A percentile compares a stretch with the other conserved stretches of the same genome.
Conservation (phyloP, 2,888 invertebrate genomes). For the Macrosiphum euphorbiae region DNA sequence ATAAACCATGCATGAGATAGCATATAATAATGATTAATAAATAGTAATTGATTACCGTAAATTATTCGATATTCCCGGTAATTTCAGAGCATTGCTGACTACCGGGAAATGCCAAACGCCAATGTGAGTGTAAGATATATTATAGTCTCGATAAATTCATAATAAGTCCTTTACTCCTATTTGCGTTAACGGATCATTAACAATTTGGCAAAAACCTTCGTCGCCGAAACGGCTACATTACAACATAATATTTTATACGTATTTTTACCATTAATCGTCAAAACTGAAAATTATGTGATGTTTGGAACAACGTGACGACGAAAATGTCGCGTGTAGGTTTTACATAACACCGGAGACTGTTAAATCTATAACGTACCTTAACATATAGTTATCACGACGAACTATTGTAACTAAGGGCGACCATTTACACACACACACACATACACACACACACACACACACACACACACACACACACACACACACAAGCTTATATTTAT, state of each 20-base stretch:
- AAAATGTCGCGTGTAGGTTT: neutral
- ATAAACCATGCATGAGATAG: neutral
- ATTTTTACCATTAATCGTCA: neutral
- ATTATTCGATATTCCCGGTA: neutral
- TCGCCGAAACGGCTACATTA: neutral
- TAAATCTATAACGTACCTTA: neutral
- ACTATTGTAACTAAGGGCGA: conserved; percentile 19
- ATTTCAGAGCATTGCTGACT: too few relatives aligned
- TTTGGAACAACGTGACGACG: neutral
- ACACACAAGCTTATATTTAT: neutral
- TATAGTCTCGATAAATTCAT: neutral
- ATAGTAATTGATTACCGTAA: neutral
- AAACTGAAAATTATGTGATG: neutral
- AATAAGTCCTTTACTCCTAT: neutral
- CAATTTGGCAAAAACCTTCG: neutral
- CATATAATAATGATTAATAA: neutral
- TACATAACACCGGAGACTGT: neutral
- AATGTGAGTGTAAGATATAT: neutral
- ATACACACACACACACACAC: neutral
- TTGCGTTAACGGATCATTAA: neutral
- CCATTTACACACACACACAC: neutral
- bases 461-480: neutral
- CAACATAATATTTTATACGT: neutral
- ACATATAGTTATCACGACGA: neutral
- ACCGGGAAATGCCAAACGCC: neutral